These are phyloP conservation scores for Procapra przewalskii DNA, from an alignment of 2,113 vertebrate species.

Conservation along the genomic window DNA sequence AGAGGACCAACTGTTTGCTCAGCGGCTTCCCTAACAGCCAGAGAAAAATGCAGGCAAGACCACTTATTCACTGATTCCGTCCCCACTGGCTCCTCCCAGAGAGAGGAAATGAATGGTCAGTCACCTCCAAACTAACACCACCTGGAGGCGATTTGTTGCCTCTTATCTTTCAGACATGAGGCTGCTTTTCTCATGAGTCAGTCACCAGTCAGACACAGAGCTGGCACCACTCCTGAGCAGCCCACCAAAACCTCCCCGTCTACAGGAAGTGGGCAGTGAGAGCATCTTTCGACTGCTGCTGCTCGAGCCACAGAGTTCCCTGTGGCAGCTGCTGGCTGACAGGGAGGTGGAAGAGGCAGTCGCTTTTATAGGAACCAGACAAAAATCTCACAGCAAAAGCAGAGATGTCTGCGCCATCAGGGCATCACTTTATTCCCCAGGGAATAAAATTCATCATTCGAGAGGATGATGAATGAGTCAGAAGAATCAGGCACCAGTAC, in stretches of 20 bases:
- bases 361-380: background rate
- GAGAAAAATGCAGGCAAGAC: conserved; percentile 64
- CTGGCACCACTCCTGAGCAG: conserved; percentile 72
- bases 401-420: conserved; percentile 37
- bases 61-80: conserved; percentile 69
- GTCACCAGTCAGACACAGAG: conserved; percentile 68
- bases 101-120: conserved; percentile 66
- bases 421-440: conserved; percentile 34
- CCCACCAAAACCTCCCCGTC: conserved; percentile 62
- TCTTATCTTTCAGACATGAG: conserved; percentile 73
- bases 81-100: conserved; percentile 43
- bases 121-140: conserved; percentile 75
- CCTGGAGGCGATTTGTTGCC: conserved; percentile 75
- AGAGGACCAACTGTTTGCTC: conserved; percentile 24
- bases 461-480: conserved; percentile 17
- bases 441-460: background rate
- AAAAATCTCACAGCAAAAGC: conserved; percentile 46
- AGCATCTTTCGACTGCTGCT: conserved; percentile 58
- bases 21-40: conserved; percentile 31
- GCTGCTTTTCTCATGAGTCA: conserved; percentile 80
- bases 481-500: conserved; percentile 27
- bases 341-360: background rate
- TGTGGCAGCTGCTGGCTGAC: background rate
- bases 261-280: conserved; percentile 77
- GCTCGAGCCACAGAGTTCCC: conserved; percentile 38